Conservation (phyloP, 2,888 invertebrate species). For the Muscina levida region DNA sequence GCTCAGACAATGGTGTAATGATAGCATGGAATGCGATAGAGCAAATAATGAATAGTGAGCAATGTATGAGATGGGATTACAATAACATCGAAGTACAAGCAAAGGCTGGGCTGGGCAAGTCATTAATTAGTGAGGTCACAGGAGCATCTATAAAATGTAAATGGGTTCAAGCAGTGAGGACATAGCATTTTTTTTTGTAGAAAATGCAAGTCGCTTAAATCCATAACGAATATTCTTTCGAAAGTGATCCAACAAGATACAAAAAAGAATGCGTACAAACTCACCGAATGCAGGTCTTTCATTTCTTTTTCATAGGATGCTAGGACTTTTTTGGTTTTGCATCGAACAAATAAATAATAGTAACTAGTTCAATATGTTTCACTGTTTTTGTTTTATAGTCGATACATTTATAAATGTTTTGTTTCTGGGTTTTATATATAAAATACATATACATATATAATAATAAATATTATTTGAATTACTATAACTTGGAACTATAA, state of each 20-base stretch:
- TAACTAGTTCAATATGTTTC: constrained; percentile 16
- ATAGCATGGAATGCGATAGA: constrained; percentile 99
- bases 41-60: constrained; percentile 78
- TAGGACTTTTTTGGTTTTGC: too few relatives aligned
- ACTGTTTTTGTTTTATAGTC: constrained; percentile 39
- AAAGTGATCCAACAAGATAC: not conserved
- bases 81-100: constrained; percentile 81
- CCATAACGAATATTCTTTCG: too few relatives aligned
- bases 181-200: not conserved
- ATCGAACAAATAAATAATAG: too few relatives aligned
- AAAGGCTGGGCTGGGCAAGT: constrained; percentile 71
- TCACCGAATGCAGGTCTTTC: too few relatives aligned
- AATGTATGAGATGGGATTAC: constrained; percentile 74
- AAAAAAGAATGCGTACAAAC: too few relatives aligned
- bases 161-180: constrained; percentile 73
- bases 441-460: constrained; percentile 41
- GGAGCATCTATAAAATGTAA: constrained; percentile 76
- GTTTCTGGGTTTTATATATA: constrained; percentile 49
- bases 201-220: too few relatives aligned
- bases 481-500: constrained; percentile 46
- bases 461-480: constrained; percentile 51
- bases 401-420: constrained; percentile 48
- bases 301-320: too few relatives aligned
- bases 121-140: constrained; percentile 70
- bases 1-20: constrained; percentile 99